Percentiles rank a stretch among this genome's conserved stretches.
phyloP scores from a whole-genome alignment of 2,113 vertebrate species.

The Neoarius graeffei region DNA sequence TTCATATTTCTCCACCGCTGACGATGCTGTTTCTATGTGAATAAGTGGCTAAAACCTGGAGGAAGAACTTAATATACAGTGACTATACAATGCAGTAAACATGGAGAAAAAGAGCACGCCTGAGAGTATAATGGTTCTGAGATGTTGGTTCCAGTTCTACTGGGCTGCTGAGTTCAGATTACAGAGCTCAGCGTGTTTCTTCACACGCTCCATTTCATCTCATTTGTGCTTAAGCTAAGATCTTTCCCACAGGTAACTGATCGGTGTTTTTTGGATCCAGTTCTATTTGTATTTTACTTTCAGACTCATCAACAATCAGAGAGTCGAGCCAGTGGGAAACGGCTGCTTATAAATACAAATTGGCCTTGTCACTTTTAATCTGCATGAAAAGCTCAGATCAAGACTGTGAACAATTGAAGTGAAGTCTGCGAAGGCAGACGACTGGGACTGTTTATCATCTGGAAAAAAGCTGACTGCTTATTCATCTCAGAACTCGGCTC shows the following conservation, averaged over 20 bases:
- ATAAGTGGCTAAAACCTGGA: not conserved
- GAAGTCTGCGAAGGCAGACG: not conserved
- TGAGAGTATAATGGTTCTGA: not conserved
- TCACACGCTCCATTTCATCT: conserved; percentile 5
- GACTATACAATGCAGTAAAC: too few species aligned
- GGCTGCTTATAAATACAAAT: not conserved
- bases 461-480: not conserved
- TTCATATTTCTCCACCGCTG: too few species aligned
- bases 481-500: not conserved
- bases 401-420: conserved; percentile 15
- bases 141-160: not conserved
- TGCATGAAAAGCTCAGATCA: not conserved
- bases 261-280: not conserved
- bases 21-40: not conserved
- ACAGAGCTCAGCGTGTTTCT: not conserved
- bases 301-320: conserved; percentile 1
- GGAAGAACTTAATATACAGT: not conserved
- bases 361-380: not conserved
- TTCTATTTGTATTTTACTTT: not conserved
- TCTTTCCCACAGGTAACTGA: not conserved
- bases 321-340: not conserved
- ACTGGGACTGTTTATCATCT: not conserved
- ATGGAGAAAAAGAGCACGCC: not conserved
- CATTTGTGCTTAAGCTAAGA: not conserved
- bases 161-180: not conserved